Percentiles rank a stretch among this genome's conserved stretches.
Evolutionary conservation across 2,797 vertebrate genomes (phyloP).

Genomic region (Apogon talboti): DNA sequence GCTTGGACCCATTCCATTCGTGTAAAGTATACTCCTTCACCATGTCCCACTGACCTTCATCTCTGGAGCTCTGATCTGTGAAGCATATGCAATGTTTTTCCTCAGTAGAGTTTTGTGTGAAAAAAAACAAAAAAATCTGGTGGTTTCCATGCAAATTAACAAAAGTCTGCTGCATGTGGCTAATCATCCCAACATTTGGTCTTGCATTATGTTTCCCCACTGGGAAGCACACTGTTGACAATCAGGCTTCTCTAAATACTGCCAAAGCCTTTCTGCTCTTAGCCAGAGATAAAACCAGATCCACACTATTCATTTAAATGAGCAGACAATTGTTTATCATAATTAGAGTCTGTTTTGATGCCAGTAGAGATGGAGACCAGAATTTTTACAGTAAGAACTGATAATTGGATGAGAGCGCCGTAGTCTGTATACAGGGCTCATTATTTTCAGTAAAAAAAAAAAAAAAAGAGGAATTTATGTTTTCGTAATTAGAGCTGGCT

Average conservation of each 20-base stretch:
- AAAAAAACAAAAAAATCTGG: not conserved
- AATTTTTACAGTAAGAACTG: not conserved
- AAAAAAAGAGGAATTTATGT: too few species aligned
- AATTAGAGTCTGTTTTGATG: constrained; percentile 44
- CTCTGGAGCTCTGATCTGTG: constrained; percentile 30
- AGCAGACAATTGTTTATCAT: constrained; percentile 53
- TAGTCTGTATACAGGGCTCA: not conserved
- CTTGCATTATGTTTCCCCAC: constrained; percentile 62
- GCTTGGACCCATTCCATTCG: constrained; percentile 39
- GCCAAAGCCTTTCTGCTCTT: constrained; percentile 56
- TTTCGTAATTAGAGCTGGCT: too few species aligned
- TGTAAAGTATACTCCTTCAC: constrained; percentile 38
- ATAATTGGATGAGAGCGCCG: not conserved
- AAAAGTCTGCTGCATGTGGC: constrained; percentile 24
- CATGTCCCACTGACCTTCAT: constrained; percentile 50
- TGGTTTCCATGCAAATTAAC: constrained; percentile 20
- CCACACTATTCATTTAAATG: constrained; percentile 42
- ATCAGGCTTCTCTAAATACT: constrained; percentile 37
- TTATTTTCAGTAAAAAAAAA: too few species aligned
- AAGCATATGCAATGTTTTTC: constrained; percentile 19
- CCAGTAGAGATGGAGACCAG: constrained; percentile 12
- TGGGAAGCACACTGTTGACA: constrained; percentile 60
- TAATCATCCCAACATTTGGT: constrained; percentile 56
- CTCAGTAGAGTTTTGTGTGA: constrained; percentile 12
- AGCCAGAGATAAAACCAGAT: constrained; percentile 50